phyloP scores from a whole-genome alignment of 1,140 invertebrate species.

The Trachelipus rathkii region DNA sequence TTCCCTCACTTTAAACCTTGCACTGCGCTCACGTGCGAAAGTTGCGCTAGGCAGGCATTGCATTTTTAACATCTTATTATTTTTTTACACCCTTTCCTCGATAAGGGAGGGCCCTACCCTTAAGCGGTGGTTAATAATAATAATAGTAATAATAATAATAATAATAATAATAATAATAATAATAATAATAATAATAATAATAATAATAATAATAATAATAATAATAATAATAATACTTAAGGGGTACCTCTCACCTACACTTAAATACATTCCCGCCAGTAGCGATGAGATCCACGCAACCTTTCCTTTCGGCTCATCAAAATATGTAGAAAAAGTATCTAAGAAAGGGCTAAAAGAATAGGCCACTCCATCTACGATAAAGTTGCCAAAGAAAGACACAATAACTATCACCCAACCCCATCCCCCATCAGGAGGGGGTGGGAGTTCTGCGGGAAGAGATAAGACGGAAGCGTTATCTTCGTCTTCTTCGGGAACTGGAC shows the following conservation, averaged over 20 bases:
- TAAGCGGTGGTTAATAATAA: too few species aligned
- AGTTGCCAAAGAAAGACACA: slow-evolving; percentile 94
- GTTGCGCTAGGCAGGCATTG: too few species aligned
- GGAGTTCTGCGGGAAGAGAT: slow-evolving; percentile 39
- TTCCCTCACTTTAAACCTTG: too few species aligned
- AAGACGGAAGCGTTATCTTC: not conserved
- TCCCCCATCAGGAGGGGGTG: slow-evolving; percentile 44
- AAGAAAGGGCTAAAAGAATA: slow-evolving; percentile 91
- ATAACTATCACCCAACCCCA: slow-evolving; percentile 82
- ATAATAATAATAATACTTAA: slow-evolving; percentile 17
- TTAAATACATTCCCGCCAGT: slow-evolving; percentile 87
- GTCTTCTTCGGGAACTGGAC: not conserved
- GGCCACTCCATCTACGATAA: slow-evolving; percentile 96
- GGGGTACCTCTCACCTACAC: slow-evolving; percentile 64
- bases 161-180: too few species aligned
- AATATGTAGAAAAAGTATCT: slow-evolving; percentile 70
- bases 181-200: too few species aligned
- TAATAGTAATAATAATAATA: too few species aligned
- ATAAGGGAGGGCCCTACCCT: too few species aligned
- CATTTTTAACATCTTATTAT: too few species aligned
- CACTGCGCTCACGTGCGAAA: too few species aligned
- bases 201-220: slow-evolving; percentile 19
- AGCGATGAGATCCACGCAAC: too few species aligned
- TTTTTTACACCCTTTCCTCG: too few species aligned
- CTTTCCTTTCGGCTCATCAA: slow-evolving; percentile 79